These are phyloP conservation scores for Apamea crenata DNA, from an alignment of 2,888 invertebrate species.

Conservation along the genomic window DNA sequence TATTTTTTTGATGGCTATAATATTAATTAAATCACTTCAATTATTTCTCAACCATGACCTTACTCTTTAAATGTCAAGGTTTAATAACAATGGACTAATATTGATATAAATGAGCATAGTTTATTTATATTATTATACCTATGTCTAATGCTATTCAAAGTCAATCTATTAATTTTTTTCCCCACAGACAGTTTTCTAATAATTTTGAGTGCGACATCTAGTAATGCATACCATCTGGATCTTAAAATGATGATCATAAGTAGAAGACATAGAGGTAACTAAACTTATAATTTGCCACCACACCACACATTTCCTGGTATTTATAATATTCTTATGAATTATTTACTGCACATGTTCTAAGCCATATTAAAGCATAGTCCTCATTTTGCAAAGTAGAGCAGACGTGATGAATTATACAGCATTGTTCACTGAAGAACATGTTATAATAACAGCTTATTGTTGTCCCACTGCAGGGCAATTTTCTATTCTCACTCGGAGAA, in stretches of 20 bases:
- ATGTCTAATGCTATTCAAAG: background rate
- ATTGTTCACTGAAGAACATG: background rate
- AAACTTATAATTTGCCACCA: background rate
- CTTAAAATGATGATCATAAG: background rate
- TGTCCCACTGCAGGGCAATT: too few relatives aligned
- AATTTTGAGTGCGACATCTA: background rate
- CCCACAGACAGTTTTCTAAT: background rate
- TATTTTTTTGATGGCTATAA: too few relatives aligned
- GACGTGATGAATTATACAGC: background rate
- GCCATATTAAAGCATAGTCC: conserved; percentile 5
- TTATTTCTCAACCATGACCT: background rate
- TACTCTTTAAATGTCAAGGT: conserved; percentile 9
- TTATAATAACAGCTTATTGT: background rate
- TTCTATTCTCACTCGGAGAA: too few relatives aligned
- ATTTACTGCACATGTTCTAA: background rate
- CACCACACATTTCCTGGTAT: background rate
- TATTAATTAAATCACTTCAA: too few relatives aligned
- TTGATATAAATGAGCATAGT: background rate
- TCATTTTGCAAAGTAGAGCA: conserved; percentile 12
- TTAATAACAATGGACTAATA: background rate
- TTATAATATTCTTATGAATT: background rate
- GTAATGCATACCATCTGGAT: background rate
- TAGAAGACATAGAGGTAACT: background rate
- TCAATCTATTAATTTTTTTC: background rate
- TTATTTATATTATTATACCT: too few relatives aligned